phyloP scores from a whole-genome alignment of 2,113 vertebrate species.

The Neopipo cinnamomea region DNA sequence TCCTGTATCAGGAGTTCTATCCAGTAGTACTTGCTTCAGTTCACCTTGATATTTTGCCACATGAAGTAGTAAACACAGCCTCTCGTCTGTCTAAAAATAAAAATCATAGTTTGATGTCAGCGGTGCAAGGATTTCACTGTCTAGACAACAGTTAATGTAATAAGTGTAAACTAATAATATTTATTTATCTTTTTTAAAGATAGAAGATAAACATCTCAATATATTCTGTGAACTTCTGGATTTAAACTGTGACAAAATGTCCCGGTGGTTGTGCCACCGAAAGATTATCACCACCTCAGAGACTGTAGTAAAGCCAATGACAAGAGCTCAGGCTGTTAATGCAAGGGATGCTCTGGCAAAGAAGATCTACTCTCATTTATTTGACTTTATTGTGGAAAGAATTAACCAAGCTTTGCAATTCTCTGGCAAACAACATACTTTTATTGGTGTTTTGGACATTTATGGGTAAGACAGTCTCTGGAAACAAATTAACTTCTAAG shows the following conservation, averaged over 20 bases:
- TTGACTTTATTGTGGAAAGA: conserved; percentile 86
- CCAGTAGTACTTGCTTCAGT: neutral
- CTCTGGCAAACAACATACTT: conserved; percentile 87
- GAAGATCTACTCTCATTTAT: conserved; percentile 92
- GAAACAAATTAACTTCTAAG: neutral
- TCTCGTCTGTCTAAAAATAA: neutral
- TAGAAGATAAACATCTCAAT: conserved; percentile 79
- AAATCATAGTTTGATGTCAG: neutral
- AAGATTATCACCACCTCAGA: conserved; percentile 85
- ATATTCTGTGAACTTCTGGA: conserved; percentile 87
- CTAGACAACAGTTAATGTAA: neutral
- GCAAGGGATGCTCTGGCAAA: conserved; percentile 92
- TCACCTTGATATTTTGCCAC: neutral
- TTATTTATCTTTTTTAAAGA: conserved; percentile 65
- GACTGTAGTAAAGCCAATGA: conserved; percentile 88
- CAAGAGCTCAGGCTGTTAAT: conserved; percentile 79
- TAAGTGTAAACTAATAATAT: neutral
- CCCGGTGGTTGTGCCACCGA: conserved; percentile 86
- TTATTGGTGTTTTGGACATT: conserved; percentile 97
- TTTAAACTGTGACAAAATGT: conserved; percentile 67
- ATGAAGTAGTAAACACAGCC: neutral
- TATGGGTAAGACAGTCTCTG: conserved; percentile 85
- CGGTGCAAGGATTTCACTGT: neutral
- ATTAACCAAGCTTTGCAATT: conserved; percentile 89
- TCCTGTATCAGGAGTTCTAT: neutral